Evolutionary conservation across 2,888 invertebrate genomes (phyloP), one percentile per base, ranked within the genome.

Genomic region (Drosophila borborema): DNA sequence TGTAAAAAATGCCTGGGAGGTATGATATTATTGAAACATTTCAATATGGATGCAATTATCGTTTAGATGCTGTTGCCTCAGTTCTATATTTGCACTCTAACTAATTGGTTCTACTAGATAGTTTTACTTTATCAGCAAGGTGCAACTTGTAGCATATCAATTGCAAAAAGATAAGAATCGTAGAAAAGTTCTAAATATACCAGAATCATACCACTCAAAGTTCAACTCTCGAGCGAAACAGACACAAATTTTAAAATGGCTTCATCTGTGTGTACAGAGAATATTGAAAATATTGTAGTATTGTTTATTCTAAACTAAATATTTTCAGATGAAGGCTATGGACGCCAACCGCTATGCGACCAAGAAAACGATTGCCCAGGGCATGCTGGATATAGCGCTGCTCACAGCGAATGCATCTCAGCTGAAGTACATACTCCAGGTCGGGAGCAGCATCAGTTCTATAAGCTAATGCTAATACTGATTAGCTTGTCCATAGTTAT

Each of bases 291-390:
- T 41, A 41, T 41, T 34, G 12, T 0, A 5, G n/a, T 41, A 5
- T 2, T 28, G 14, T n/a, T 20, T 2, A 55, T 56, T n/a, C 14
- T 8, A 46, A 28, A 10, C 67, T 12, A 58, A 16, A n/a, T 40
- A 10, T 31, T 83, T 83, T 12, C 92, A 96, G 96, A 91, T 95
- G 84, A 97, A 97, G 92, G 94, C 95, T 1, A 93, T 97, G 92
- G 97, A 98, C 91, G 96, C 97, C 5, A 98, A 98, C 93, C 95
- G 96, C 80, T 98, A 98, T 95, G 97, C 98, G 28, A 97, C 97
- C 12, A 98, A 98, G 93, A 98, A 98, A 93, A 97, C 97, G 0
- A 97, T 98, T 67, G 97, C 98, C 0, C 98, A 98, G 94, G 97
- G 98, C 6, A 96, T 98, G 95, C 94, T 98, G 83, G 97, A 98